Base-by-base conservation (phyloP, 1,140 invertebrate species). In the Batillaria attramentaria region DNA sequence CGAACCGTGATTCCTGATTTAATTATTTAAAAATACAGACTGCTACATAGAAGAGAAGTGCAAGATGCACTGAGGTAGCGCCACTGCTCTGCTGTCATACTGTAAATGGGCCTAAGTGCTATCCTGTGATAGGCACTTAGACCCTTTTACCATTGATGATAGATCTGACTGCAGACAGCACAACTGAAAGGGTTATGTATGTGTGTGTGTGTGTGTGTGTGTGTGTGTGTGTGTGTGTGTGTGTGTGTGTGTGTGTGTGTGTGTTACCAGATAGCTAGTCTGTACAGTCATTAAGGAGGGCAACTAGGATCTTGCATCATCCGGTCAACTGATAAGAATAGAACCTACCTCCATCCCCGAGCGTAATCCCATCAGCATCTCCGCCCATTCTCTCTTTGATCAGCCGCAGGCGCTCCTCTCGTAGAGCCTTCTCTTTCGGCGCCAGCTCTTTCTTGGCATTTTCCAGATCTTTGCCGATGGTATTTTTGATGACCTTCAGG, bases 391-490 rank as follows among this genome's bases (percentile, higher is more conserved):
- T 81, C 57, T 89, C 87, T 35, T 86, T 86, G 41, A 92, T 91
- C 31, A 92, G 82, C 66, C 83, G 82, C 35, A 91, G 84, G 72
- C 92, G 80, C 79, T 92, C 92, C 33, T 81, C 78, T 37, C 91
- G 79, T 33, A 92, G 82, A 28, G 87, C 84, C 42, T 81, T 81
- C 10, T 87, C 83, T 65, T 89, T 90, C 8, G 81, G 81, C 10
- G 79, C 79, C 35, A 84, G 87, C 33, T 89, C 84, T 37, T 90
- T 84, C 0, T 82, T 89, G 1, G 89, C 86, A 46, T 85, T 77
- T 20, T 81, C 80, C n/a, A 91, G 74, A 79, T 92, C 91, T 72
- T 86, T 87, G 16, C 84, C 72, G 50, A 92, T 92, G 20, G 90
- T 91, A 13, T 83, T 85, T 31, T 87, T 85, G 20, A 92, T 85